These are phyloP conservation scores for Bostrychus sinensis DNA, from an alignment of 2,113 vertebrate species.

Conservation along the genomic window DNA sequence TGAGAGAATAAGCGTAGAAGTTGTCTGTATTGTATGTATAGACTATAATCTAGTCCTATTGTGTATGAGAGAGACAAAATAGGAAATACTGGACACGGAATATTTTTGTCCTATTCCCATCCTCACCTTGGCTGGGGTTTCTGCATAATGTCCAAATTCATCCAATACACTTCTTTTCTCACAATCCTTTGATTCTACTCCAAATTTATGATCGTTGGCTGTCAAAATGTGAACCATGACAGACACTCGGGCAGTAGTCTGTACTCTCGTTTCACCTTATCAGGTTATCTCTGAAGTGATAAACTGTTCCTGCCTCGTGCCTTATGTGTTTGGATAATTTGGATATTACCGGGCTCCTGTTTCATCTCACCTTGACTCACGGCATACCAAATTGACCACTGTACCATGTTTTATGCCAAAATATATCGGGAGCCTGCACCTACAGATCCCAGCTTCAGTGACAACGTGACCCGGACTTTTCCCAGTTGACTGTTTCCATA, in stretches of 20 bases:
- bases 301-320: slow-evolving; percentile 26
- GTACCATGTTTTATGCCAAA: slow-evolving; percentile 28
- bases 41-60: too few species aligned
- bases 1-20: too few species aligned
- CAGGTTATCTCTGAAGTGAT: slow-evolving; percentile 18
- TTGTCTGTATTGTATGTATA: too few species aligned
- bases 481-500: slow-evolving; percentile 59
- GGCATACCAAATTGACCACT: neutral
- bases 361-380: slow-evolving; percentile 41
- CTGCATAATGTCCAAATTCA: neutral
- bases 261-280: neutral
- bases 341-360: slow-evolving; percentile 37
- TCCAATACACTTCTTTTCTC: neutral
- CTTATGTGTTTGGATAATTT: too few species aligned
- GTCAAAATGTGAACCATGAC: neutral
- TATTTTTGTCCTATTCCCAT: too few species aligned
- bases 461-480: slow-evolving; percentile 28
- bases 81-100: too few species aligned
- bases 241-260: slow-evolving; percentile 19
- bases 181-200: neutral
- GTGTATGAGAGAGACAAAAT: too few species aligned
- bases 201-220: neutral
- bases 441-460: slow-evolving; percentile 31
- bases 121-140: too few species aligned
- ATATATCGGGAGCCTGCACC: slow-evolving; percentile 19